Evolutionary conservation across 2,113 vertebrate species (phyloP).

Genomic region (Spermophilus dauricus): DNA sequence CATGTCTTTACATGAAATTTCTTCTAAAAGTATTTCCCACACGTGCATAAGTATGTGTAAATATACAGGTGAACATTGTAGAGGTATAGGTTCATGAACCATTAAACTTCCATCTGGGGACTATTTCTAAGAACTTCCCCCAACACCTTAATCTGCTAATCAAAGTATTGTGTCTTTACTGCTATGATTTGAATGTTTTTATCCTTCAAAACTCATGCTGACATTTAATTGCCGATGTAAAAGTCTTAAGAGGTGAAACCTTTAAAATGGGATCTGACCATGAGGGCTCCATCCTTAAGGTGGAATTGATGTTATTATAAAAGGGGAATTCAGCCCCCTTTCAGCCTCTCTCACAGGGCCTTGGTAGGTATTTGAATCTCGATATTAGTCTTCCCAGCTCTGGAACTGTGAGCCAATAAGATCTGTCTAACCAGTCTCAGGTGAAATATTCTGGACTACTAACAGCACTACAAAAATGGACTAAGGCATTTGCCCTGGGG

Average conservation of each 20-base stretch:
- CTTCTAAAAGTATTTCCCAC: background rate
- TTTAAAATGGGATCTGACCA: background rate
- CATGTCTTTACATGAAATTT: background rate
- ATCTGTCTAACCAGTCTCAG: background rate
- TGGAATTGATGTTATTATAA: background rate
- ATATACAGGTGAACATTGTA: background rate
- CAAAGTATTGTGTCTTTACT: background rate
- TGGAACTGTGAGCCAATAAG: background rate
- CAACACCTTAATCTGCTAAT: background rate
- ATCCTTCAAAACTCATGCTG: background rate
- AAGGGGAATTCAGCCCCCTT: background rate
- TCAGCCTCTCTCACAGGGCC: no score
- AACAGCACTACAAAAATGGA: no score
- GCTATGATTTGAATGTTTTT: background rate
- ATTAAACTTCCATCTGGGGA: background rate
- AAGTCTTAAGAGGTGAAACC: background rate
- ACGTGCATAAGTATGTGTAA: no score
- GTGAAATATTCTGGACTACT: background rate
- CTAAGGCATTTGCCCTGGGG: no score
- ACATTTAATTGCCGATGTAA: background rate
- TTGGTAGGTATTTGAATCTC: background rate
- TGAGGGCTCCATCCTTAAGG: rapidly evolving
- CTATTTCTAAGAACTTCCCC: background rate
- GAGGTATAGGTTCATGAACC: background rate
- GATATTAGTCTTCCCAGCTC: background rate